Base-by-base conservation (phyloP, 2,797 vertebrate species). In the Micromesistius poutassou region DNA sequence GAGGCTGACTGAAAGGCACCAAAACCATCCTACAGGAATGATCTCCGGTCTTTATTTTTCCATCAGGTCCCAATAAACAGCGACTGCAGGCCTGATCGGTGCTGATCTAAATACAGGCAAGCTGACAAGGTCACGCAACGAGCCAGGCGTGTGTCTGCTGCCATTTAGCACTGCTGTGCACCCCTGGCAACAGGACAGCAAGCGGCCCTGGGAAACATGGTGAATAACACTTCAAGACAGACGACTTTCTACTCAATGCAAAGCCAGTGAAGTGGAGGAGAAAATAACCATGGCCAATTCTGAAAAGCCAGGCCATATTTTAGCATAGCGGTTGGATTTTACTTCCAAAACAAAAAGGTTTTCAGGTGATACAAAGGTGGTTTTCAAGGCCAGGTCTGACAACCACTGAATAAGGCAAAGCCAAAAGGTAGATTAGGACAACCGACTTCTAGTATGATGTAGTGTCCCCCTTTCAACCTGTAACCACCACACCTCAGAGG, bases 91-190 rank as follows among this genome's bases (percentile, higher is more conserved):
- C 62, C 62, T 28, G 28, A 12, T 68, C n/a, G 1, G 62, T 30
- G 62, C 62, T 8, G 9, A 35, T 55, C 55, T 22, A 66, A 12
- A 68, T 28, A 68, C 33, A 31, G 75, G 19, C n/a, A 25, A 16
- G 30, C 7, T 46, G 5, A 76, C 81, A 80, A 80, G 81, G 76
- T 80, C 78, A 78, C 42, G 71, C 36, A 66, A 71, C n/a, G 9
- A n/a, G 30, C 72, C 74, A 35, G 77, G 28, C 46, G 28, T 68
- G 25, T 36, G 28, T 33, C 72, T 66, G 77, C 76, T 36, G 68
- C 76, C 62, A 62, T 71, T 73, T 31, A 33, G 35, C 62, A 12
- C n/a, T 12, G 62, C 62, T 68, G 62, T 12, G 62, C 62, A 28
- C n/a, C 62, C 62, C 62, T 68, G 71, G 31, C 71, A 22, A 9